phyloP scores from a whole-genome alignment of 2,797 vertebrate genomes.

The Enteromius trimaculatus region DNA sequence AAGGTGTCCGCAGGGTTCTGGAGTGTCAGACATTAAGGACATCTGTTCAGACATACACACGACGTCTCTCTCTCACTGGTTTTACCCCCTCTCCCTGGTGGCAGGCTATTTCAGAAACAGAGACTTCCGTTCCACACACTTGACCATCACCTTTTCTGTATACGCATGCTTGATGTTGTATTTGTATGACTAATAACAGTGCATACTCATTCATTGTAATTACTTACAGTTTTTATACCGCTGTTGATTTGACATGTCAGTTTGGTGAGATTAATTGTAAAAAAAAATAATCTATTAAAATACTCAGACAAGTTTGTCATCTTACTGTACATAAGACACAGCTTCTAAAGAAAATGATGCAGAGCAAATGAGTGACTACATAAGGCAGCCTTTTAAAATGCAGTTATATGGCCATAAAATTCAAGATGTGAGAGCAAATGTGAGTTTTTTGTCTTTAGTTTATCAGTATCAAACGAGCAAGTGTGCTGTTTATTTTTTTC shows the following conservation, averaged over 20 bases:
- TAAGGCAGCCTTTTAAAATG: background rate
- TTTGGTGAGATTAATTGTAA: background rate
- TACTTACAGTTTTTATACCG: background rate
- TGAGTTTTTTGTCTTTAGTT: background rate
- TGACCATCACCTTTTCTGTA: conserved; percentile 31
- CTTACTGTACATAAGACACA: background rate
- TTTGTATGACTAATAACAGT: background rate
- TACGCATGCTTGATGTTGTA: background rate
- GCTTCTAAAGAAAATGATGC: background rate
- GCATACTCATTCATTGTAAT: background rate
- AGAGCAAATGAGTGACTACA: background rate
- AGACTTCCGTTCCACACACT: conserved; percentile 39
- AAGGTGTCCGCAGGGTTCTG: conserved; percentile 61
- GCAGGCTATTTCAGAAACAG: conserved; percentile 58
- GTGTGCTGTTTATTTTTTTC: background rate
- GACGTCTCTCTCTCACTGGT: conserved; percentile 48
- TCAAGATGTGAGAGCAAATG: background rate
- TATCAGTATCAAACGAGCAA: background rate
- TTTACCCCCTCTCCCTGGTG: conserved; percentile 53
- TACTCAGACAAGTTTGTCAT: background rate
- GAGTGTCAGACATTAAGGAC: conserved; percentile 66
- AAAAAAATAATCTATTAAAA: background rate
- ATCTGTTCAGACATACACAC: conserved; percentile 62
- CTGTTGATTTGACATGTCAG: background rate
- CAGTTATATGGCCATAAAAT: background rate